Conservation (phyloP, 1,140 invertebrate genomes). For the Bemisia tabaci region DNA sequence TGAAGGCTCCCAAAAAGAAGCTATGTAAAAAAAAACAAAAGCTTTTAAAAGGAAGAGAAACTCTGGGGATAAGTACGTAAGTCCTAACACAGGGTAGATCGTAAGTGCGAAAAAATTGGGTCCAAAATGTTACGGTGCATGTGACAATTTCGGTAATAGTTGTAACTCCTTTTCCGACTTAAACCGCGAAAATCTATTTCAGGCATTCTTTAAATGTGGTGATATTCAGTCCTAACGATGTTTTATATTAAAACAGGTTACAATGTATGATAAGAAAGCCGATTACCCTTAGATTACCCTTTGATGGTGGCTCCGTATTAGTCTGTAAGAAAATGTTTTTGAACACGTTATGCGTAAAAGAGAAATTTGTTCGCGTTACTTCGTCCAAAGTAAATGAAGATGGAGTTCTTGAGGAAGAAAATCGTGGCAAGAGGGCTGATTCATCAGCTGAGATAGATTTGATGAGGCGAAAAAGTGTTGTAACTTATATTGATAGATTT, state of each 20-base stretch:
- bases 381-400: constrained; percentile 1
- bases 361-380: constrained; percentile 6
- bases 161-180: background rate
- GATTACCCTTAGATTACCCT: background rate
- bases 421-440: constrained; percentile 3
- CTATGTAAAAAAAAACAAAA: background rate
- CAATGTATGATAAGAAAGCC: background rate
- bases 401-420: background rate
- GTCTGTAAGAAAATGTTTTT: constrained; percentile 7
- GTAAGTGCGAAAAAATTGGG: background rate
- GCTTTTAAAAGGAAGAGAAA: background rate
- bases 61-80: background rate
- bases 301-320: background rate
- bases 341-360: constrained; percentile 5
- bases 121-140: background rate
- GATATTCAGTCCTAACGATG: background rate
- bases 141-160: background rate
- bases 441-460: constrained; percentile 5
- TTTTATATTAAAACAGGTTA: background rate
- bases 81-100: background rate
- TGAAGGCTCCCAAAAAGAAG: background rate
- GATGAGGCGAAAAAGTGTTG: background rate
- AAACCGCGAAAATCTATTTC: background rate
- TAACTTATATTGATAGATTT: constrained; percentile 11
- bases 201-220: background rate